Conservation (phyloP, 2,888 invertebrate genomes). For the Hypena proboscidalis region DNA sequence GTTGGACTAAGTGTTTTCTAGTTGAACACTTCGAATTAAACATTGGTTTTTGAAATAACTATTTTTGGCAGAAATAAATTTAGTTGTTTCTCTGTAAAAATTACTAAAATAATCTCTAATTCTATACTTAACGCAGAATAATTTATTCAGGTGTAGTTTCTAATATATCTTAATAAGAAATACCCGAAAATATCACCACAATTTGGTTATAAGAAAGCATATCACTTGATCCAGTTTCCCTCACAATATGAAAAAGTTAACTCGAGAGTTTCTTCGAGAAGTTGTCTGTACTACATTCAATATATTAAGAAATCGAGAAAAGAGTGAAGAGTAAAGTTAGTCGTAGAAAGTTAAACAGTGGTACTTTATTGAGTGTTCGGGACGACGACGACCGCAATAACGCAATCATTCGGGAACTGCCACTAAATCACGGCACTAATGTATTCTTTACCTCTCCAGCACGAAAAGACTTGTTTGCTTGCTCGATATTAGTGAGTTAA, state of each 20-base stretch:
- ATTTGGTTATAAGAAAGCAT: slow-evolving; percentile 33
- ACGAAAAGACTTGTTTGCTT: too few relatives aligned
- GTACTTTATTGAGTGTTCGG: slow-evolving; percentile 53
- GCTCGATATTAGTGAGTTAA: too few relatives aligned
- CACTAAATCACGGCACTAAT: slow-evolving; percentile 42
- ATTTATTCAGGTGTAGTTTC: too few relatives aligned
- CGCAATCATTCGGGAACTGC: slow-evolving; percentile 53
- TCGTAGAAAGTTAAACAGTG: slow-evolving; percentile 60
- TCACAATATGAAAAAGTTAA: slow-evolving; percentile 51
- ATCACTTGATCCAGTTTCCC: slow-evolving; percentile 45
- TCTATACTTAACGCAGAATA: too few relatives aligned
- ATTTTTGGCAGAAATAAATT: too few relatives aligned
- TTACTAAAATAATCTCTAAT: too few relatives aligned
- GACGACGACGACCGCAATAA: slow-evolving; percentile 45
- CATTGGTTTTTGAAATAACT: too few relatives aligned
- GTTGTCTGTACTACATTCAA: slow-evolving; percentile 53
- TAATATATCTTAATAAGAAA: too few relatives aligned
- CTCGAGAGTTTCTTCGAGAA: slow-evolving; percentile 45
- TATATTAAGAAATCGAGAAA: slow-evolving; percentile 59
- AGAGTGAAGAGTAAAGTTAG: slow-evolving; percentile 60
- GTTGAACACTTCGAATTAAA: too few relatives aligned
- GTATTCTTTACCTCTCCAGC: too few relatives aligned
- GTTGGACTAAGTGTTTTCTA: too few relatives aligned
- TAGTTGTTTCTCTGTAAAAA: too few relatives aligned
- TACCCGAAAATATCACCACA: slow-evolving; percentile 9